phyloP scores from a whole-genome alignment of 2,888 invertebrate genomes.

The Polyommatus icarus region DNA sequence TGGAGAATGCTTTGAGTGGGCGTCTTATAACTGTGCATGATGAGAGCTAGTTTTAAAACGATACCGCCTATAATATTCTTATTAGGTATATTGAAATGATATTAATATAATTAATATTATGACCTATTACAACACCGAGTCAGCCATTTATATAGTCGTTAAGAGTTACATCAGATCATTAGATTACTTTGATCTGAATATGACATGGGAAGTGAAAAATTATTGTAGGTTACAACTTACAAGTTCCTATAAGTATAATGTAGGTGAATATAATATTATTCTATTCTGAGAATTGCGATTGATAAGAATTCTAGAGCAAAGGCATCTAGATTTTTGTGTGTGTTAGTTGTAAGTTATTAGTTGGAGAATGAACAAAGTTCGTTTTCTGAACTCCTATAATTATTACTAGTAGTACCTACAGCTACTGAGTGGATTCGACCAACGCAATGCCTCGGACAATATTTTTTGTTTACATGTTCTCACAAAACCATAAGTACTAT shows the following conservation, averaged over 20 bases:
- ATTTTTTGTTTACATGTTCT: no score
- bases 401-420: no score
- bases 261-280: not conserved
- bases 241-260: not conserved
- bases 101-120: slow-evolving; percentile 8
- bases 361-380: no score
- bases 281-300: no score
- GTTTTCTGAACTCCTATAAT: no score
- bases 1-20: not conserved
- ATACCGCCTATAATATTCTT: slow-evolving; percentile 3
- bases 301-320: no score
- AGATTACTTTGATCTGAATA: not conserved
- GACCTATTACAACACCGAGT: not conserved
- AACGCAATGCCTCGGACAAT: no score
- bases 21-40: not conserved
- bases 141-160: not conserved
- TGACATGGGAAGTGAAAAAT: not conserved
- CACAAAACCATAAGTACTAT: no score
- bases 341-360: no score
- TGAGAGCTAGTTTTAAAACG: slow-evolving; percentile 17
- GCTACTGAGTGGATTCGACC: no score
- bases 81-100: slow-evolving; percentile 5
- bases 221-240: not conserved
- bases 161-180: not conserved
- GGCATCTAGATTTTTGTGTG: no score